Conservation (phyloP, 2,888 invertebrate genomes). For the Abscondita cerata region DNA sequence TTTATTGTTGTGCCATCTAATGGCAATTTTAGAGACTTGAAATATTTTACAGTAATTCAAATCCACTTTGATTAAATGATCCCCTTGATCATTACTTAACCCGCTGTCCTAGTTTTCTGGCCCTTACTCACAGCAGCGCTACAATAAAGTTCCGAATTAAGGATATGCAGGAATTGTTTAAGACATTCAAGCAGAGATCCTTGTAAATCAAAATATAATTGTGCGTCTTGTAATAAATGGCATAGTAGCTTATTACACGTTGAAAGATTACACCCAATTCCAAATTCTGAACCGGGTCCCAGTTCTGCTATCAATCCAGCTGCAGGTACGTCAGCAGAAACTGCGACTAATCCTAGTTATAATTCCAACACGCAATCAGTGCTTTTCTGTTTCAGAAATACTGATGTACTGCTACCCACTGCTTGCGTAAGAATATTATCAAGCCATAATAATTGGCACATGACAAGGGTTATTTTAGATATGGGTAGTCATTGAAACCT, state of each 20-base stretch:
- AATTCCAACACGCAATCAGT: background rate
- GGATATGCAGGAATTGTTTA: background rate
- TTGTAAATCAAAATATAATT: background rate
- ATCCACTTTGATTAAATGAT: too few species aligned
- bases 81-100: too few species aligned
- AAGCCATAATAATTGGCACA: background rate
- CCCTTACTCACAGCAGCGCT: background rate
- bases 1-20: too few species aligned
- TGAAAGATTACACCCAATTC: background rate
- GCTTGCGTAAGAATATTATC: background rate
- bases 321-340: background rate
- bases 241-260: background rate
- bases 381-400: background rate
- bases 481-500: constrained; percentile 12
- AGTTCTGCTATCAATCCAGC: background rate
- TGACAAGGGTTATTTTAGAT: constrained; percentile 1
- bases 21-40: too few species aligned
- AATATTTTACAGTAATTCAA: too few species aligned
- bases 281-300: background rate
- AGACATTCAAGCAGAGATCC: background rate
- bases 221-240: background rate
- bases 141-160: background rate
- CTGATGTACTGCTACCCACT: background rate
- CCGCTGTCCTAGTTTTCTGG: background rate
- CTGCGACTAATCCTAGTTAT: background rate